These are phyloP conservation scores for Dasysyrphus tricinctus DNA, from an alignment of 2,888 invertebrate genomes.

Conservation along the genomic window DNA sequence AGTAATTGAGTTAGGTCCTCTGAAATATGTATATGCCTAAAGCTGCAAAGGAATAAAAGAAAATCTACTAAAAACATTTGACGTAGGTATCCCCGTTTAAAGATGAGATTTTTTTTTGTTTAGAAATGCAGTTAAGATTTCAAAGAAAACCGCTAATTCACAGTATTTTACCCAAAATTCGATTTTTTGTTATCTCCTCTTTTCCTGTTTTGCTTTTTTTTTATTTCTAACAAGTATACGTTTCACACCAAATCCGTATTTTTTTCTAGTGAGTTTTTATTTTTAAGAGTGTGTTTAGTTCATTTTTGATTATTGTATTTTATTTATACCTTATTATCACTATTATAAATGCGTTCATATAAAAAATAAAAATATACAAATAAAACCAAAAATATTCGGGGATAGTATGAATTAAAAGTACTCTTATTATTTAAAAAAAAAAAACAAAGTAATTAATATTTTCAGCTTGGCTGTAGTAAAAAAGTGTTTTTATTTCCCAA, in stretches of 20 bases:
- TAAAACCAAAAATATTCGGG: background rate
- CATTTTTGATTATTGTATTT: too few species aligned
- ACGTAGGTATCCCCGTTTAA: conserved; percentile 38
- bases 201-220: background rate
- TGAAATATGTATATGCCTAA: conserved; percentile 49
- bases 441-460: background rate
- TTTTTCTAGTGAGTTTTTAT: background rate
- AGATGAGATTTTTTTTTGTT: conserved; percentile 1
- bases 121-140: background rate
- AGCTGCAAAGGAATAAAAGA: conserved; percentile 64
- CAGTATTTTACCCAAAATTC: background rate
- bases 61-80: conserved; percentile 34
- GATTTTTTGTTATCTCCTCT: background rate
- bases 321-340: conserved; percentile 20
- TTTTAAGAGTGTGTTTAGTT: background rate
- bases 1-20: conserved; percentile 30
- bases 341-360: too few species aligned
- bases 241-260: background rate
- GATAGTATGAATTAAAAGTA: conserved; percentile 44
- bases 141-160: conserved; percentile 6
- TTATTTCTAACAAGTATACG: background rate
- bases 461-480: too few species aligned
- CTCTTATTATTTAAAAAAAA: background rate
- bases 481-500: too few species aligned
- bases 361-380: background rate